Base-by-base conservation (phyloP, 2,888 invertebrate species). In the Nomada ferruginata region DNA sequence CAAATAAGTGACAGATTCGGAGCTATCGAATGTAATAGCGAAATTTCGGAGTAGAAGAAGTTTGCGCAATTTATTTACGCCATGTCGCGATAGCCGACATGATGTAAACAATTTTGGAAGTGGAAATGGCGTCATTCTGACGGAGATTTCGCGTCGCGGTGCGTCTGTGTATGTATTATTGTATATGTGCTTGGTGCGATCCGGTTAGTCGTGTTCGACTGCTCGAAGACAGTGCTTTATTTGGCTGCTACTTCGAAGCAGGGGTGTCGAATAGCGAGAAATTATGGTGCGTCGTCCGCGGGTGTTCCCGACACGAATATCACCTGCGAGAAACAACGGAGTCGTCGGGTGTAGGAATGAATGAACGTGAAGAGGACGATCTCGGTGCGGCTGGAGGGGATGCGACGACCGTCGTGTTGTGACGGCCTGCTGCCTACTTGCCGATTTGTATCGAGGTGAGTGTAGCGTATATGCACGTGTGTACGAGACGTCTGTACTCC, bases 371-470 rank as follows among this genome's bases (percentile, higher is more conserved):
- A 76, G 79, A 74, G 84, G 74, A 76, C 52, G 72, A 63, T 57
- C 75, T 75, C 47, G 42, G 65, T 18, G 63, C 20, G 61, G 74
- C 63, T 69, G 60, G 78, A 81, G 85, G 85, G 79, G 83, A 89
- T 90, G 87, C 86, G 79, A 87, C 85, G 83, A 75, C 76, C 82
- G 76, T 78, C 76, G 83, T 82, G 82, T 80, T 82, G 79, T 76
- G 79, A 89, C 86, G 79, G 82, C 82, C 87, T 82, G 87, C 83
- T 89, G 87, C 85, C 84, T 83, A 83, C 78, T 86, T 82, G 75
- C 76, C 83, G 83, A 87, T 82, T 88, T 70, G 69, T 55, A 78
- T 81, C 82, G 83, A 88, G 89, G 89, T 90, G 79, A 76, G 89
- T 86, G 57, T 75, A 85, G 55, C 78, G 53, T 52, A 13, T 23